phyloP scores from a whole-genome alignment of 2,888 invertebrate genomes.

The Thysanoteuthis rhombus region DNA sequence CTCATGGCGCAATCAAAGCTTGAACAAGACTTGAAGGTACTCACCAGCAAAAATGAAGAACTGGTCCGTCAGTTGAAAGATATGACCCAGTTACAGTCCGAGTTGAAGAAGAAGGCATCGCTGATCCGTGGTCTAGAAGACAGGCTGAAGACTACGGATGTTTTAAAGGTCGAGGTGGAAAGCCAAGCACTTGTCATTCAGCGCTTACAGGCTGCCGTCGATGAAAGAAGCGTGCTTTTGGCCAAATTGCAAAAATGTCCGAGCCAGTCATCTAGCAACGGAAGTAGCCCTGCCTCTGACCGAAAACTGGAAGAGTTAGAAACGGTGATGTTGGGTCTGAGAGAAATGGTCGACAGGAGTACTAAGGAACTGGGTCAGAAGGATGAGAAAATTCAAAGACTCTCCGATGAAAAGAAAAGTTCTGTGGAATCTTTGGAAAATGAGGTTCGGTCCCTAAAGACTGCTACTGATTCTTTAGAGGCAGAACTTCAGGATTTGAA shows the following conservation, averaged over 20 bases:
- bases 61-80: slow-evolving; percentile 31
- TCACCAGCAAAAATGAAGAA: slow-evolving; percentile 33
- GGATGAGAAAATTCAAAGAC: slow-evolving; percentile 28
- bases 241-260: background rate
- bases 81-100: slow-evolving; percentile 27
- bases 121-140: slow-evolving; percentile 70
- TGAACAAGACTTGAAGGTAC: slow-evolving; percentile 35
- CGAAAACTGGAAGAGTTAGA: slow-evolving; percentile 33
- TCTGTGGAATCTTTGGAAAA: slow-evolving; percentile 34
- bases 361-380: slow-evolving; percentile 38
- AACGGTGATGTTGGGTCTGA: slow-evolving; percentile 42
- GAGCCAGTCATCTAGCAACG: slow-evolving; percentile 29
- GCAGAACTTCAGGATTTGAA: slow-evolving; percentile 34
- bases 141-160: slow-evolving; percentile 72
- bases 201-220: background rate
- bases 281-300: background rate
- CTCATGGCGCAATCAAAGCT: slow-evolving; percentile 31
- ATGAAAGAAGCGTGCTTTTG: background rate
- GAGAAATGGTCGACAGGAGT: slow-evolving; percentile 47
- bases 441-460: slow-evolving; percentile 19
- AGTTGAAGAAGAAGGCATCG: slow-evolving; percentile 34
- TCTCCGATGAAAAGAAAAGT: slow-evolving; percentile 20
- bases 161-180: slow-evolving; percentile 42
- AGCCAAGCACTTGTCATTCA: background rate
- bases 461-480: background rate